Base-by-base conservation (phyloP, 2,888 invertebrate species). In the Magallana nippona region DNA sequence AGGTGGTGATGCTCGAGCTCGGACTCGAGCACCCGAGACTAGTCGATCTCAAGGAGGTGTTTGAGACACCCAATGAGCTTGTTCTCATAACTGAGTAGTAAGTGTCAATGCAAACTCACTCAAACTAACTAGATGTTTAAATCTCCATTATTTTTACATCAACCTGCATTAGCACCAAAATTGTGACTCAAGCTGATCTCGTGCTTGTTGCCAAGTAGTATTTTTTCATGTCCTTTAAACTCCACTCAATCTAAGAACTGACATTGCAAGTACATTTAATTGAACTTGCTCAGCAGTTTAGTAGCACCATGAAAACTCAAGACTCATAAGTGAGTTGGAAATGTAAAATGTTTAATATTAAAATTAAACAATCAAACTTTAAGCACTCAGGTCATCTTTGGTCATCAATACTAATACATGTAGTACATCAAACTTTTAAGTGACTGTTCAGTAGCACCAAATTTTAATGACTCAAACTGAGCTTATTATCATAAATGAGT, bases 81-180 rank as follows among this genome's bases (percentile, higher is more conserved):
- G 97, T 98, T 91, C 96, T 99, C 92, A 96, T 99, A 88, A 96
- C 98, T 93, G 98, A 98, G 95, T 96, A 98, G 96, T 97, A 95
- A 96, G 96, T 94, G 55, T 55, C 62, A n/a, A 22, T 22, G n/a
- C 8, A 44, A 22, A 27, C 3, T 78, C 55, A 32, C 2, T 78
- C 44, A 27, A 8, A n/a, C 10, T 32, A 55, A 78, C 8, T 44
- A 44, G 44, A 44, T 44, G 5, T 44, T 44, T 5, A 44, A 44
- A 5, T 44, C 44, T 44, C 5, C 3, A 44, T 44, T 44, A 44
- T 44, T 8, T 44, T 44, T 44, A 44, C 8, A 27, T 10, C 63
- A 63, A 19, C 27, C 63, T 63, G 63, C 19, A 22, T n/a, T 63
- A 11, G 10, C 11, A 63, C n/a, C 63, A 63, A 11, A 1, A n/a